Evolutionary conservation across 1,140 invertebrate genomes (phyloP).

Genomic region (Stegodyphus dumicola): DNA sequence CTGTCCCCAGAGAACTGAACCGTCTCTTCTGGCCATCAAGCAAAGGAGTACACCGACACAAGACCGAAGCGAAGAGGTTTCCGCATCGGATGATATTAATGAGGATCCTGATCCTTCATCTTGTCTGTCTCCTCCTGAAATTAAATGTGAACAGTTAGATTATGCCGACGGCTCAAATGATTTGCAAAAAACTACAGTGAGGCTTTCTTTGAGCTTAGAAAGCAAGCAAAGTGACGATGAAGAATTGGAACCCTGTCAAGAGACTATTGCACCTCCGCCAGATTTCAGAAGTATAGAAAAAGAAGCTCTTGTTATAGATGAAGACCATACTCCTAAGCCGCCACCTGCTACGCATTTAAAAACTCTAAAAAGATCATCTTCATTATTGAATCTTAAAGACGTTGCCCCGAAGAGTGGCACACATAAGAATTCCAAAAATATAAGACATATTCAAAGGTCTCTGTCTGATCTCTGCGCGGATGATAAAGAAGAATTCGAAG

Average conservation of each 20-base stretch:
- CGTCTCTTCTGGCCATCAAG: constrained; percentile 50
- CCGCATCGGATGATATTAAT: too few relatives aligned
- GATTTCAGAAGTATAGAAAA: constrained; percentile 31
- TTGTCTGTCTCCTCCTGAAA: background rate
- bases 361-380: constrained; percentile 23
- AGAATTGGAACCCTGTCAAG: background rate
- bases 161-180: background rate
- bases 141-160: background rate
- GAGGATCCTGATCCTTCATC: background rate
- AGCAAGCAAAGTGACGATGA: background rate
- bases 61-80: background rate
- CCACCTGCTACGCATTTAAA: too few relatives aligned
- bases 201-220: background rate
- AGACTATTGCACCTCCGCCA: background rate
- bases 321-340: background rate
- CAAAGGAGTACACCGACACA: background rate
- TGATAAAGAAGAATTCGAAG: constrained; percentile 38
- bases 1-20: constrained; percentile 8
- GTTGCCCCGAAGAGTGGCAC: background rate
- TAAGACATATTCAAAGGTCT: constrained; percentile 31
- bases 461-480: constrained; percentile 25
- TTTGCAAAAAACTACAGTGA: constrained; percentile 13
- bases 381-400: constrained; percentile 17
- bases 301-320: constrained; percentile 19
- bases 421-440: background rate